Evolutionary conservation across 2,888 invertebrate species (phyloP).

Genomic region (Aphidoletes aphidimyza): DNA sequence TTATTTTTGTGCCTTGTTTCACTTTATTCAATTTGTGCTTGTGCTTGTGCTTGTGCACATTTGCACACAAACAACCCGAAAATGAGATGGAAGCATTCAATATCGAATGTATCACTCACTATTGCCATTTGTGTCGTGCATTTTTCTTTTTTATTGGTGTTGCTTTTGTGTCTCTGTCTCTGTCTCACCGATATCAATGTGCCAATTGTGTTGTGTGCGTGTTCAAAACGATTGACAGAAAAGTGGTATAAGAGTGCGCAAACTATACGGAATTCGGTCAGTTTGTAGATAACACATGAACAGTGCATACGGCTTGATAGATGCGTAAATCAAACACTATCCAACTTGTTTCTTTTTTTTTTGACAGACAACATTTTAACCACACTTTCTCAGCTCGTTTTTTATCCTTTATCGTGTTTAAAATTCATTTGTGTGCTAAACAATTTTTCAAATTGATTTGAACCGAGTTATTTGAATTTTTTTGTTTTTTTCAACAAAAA

Average conservation of each 20-base stretch:
- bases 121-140: background rate
- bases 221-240: background rate
- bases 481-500: background rate
- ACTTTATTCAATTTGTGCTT: background rate
- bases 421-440: too few species aligned
- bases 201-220: background rate
- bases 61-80: background rate
- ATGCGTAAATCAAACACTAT: background rate
- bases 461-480: background rate
- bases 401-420: background rate
- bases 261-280: background rate
- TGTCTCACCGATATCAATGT: background rate
- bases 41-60: too few species aligned
- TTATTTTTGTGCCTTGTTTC: background rate
- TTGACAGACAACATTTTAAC: background rate
- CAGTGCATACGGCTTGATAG: background rate
- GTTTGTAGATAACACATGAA: slow-evolving; percentile 22
- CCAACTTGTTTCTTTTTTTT: too few species aligned
- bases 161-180: background rate
- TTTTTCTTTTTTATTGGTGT: too few species aligned
- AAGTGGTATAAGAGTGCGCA: slow-evolving; percentile 29
- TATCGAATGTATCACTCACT: too few species aligned
- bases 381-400: background rate
- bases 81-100: background rate
- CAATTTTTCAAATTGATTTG: too few species aligned